Evolutionary conservation across 2,113 vertebrate species (phyloP), one percentile per base, ranked within the genome.

Genomic region (Chunga burmeisteri): DNA sequence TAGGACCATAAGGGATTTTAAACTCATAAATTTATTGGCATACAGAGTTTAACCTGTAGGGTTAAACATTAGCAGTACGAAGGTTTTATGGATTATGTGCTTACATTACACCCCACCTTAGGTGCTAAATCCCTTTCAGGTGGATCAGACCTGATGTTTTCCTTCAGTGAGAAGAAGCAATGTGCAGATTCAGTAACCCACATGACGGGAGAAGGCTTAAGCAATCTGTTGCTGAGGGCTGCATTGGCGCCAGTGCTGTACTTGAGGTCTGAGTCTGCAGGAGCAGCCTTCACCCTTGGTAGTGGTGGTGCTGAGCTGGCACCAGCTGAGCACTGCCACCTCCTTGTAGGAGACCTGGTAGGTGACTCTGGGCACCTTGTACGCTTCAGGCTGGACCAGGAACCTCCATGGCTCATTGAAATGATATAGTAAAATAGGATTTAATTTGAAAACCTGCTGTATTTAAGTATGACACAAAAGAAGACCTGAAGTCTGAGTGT

Each of bases 51-150:
- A 80, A 66, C 29, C 58, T 80, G 17, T 55, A 80, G 46, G 42
- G 81, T 94, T 85, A 93, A 92, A 90, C 58, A 47, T 83, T 46
- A 89, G 36, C 49, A 70, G 49, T 27, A 82, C 1, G 3, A 75
- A 77, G 36, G 22, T 50, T 77, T 88, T 93, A 50, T 91, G 81
- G 15, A 52, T 80, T 75, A 49, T 23, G 4, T 70, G 53, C 66
- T 86, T 85, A 38, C 17, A 16, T 70, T 80, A 73, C 49, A 72
- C 21, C 12, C 13, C 49, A 65, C 66, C 27, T 84, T 32, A 88
- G 81, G 73, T 65, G 53, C 53, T 94, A 80, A 78, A 94, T 81
- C 65, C 13, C 22, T 93, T 93, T 53, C 50, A 67, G 32, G 50
- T 29, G 40, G 53, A 87, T 87, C 52, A 75, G 34, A 34, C 19